These are phyloP conservation scores for Semicossyphus pulcher DNA, from an alignment of 2,113 vertebrate genomes.

Conservation along the genomic window DNA sequence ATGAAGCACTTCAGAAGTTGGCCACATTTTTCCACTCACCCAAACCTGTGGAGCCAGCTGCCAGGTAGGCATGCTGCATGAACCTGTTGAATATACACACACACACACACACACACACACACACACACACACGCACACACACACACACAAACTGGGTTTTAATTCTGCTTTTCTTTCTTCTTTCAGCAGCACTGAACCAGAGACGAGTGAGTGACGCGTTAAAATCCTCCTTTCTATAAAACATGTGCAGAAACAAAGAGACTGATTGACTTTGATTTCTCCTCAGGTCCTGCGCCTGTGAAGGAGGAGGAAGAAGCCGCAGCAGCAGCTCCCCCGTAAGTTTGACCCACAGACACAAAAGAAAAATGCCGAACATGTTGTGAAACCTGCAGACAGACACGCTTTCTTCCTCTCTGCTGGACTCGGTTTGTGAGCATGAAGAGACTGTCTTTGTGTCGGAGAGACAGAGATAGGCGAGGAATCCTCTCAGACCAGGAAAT, in stretches of 20 bases:
- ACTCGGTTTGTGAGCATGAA: conserved; percentile 16
- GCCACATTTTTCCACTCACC: conserved; percentile 83
- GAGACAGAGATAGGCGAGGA: background rate
- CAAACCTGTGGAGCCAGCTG: conserved; percentile 29
- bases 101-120: background rate
- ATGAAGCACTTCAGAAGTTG: conserved; percentile 83
- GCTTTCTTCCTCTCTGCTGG: conserved; percentile 31
- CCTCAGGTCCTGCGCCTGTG: conserved; percentile 42
- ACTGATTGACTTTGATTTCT: conserved; percentile 11
- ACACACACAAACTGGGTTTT: background rate
- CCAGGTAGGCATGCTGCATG: conserved; percentile 43
- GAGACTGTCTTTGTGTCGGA: background rate
- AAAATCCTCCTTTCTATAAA: too few species aligned
- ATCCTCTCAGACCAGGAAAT: conserved; percentile 17
- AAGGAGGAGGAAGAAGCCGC: too few species aligned
- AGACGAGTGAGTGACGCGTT: conserved; percentile 61
- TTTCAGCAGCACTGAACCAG: conserved; percentile 38
- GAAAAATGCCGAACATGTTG: conserved; percentile 42
- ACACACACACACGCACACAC: background rate
- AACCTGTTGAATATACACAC: background rate
- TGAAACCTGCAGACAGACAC: conserved; percentile 46
- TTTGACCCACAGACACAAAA: conserved; percentile 21
- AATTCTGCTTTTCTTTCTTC: background rate
- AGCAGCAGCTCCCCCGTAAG: conserved; percentile 54
- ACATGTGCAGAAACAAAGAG: too few species aligned